Evolutionary conservation across 2,888 invertebrate species (phyloP).

Genomic region (Steromphala cineraria): DNA sequence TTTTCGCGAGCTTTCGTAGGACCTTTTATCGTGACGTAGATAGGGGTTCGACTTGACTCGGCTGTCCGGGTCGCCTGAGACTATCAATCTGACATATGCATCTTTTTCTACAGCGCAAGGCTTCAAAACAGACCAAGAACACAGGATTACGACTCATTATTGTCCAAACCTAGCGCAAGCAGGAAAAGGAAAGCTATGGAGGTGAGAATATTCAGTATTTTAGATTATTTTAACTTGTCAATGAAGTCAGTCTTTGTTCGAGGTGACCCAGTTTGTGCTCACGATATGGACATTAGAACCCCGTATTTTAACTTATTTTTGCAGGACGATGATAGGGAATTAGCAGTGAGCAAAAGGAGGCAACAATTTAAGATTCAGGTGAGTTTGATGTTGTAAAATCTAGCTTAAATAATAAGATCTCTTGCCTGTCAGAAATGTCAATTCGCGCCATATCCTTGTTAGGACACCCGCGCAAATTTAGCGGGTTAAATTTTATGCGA

Average conservation of each 20-base stretch:
- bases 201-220: constrained; percentile 42
- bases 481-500: background rate
- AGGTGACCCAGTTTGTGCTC: background rate
- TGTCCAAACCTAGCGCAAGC: constrained; percentile 42
- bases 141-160: constrained; percentile 14
- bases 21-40: background rate
- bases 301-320: constrained; percentile 30
- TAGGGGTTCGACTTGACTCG: background rate
- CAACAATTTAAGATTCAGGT: constrained; percentile 68
- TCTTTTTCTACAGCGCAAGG: constrained; percentile 48
- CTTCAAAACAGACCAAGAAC: constrained; percentile 50
- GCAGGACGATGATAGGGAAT: constrained; percentile 59
- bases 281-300: background rate
- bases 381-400: constrained; percentile 24
- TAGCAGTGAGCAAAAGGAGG: constrained; percentile 52
- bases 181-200: constrained; percentile 64
- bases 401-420: background rate
- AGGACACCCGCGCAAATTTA: constrained; percentile 21
- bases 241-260: constrained; percentile 22
- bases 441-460: constrained; percentile 25
- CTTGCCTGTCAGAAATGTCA: background rate
- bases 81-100: background rate
- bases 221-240: background rate
- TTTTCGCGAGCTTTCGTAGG: background rate
- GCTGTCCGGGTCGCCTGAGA: background rate